Percentiles rank a stretch among this genome's conserved stretches.
Conservation (phyloP, 30 jellyfish, hydroid and myxozoan species). For the Hydra vulgaris region DNA sequence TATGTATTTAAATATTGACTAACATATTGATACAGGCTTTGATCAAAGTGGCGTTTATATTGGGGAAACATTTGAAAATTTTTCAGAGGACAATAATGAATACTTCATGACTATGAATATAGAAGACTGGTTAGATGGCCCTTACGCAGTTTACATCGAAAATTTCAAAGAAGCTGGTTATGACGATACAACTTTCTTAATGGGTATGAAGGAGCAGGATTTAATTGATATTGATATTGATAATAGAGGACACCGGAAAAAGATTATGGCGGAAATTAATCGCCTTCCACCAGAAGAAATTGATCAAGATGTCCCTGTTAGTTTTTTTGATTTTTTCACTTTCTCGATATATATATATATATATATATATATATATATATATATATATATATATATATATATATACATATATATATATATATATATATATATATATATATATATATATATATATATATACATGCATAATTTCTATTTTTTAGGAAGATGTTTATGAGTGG, state of each 20-base stretch:
- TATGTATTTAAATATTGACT: background rate
- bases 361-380: too few species aligned
- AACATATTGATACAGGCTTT: conserved; percentile 2
- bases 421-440: too few species aligned
- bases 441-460: too few species aligned
- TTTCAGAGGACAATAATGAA: background rate
- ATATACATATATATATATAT: too few species aligned
- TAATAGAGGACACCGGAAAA: conserved; percentile 95
- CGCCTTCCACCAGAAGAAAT: conserved; percentile 86
- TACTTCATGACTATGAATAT: conserved; percentile 24
- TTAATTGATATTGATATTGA: conserved; percentile 70
- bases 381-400: too few species aligned
- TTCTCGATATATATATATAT: too few species aligned
- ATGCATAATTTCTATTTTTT: background rate
- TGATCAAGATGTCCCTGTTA: conserved; percentile 96
- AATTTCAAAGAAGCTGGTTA: conserved; percentile 75
- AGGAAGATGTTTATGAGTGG: conserved; percentile 94
- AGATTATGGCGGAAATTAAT: conserved; percentile 61
- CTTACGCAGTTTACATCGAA: conserved; percentile 31
- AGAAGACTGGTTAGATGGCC: conserved; percentile 46
- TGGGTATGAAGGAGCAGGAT: conserved; percentile 84
- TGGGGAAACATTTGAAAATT: conserved; percentile 13
- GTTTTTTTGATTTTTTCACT: conserved; percentile 3
- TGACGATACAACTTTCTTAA: conserved; percentile 74
- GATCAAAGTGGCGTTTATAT: conserved; percentile 27